phyloP scores from a whole-genome alignment of 2,888 invertebrate species.

The Lithosia quadra region DNA sequence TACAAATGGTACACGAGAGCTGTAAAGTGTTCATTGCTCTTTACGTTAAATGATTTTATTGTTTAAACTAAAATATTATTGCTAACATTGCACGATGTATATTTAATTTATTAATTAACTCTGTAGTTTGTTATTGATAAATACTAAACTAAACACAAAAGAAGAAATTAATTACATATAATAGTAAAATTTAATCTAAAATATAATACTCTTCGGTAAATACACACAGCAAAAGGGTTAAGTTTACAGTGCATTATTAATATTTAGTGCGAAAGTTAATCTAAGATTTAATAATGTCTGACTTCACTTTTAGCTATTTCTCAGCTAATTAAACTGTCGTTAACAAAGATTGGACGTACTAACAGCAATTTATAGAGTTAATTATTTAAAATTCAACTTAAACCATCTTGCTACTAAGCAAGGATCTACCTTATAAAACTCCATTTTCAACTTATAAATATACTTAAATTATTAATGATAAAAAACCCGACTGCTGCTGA shows the following conservation, averaged over 20 bases:
- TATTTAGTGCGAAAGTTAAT: not conserved
- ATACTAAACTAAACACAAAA: not conserved
- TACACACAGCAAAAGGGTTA: not conserved
- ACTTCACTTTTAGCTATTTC: not conserved
- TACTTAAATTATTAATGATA: no score
- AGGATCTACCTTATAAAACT: not conserved
- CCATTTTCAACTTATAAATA: not conserved
- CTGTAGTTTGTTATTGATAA: no score
- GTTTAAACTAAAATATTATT: not conserved
- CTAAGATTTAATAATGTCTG: not conserved
- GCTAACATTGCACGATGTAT: not conserved
- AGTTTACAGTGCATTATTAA: not conserved
- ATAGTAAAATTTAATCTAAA: not conserved
- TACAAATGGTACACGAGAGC: conserved; percentile 13
- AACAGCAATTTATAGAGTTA: not conserved
- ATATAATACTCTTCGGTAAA: not conserved
- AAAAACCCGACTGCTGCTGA: no score
- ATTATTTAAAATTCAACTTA: no score
- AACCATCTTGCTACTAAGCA: no score
- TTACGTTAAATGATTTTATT: not conserved
- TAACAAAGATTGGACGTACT: not conserved
- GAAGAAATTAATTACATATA: not conserved
- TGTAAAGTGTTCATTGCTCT: conserved; percentile 3
- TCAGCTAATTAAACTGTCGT: not conserved
- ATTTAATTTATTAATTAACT: not conserved